Conservation (phyloP, 1,140 invertebrate genomes). For the Lethrus apterus region DNA sequence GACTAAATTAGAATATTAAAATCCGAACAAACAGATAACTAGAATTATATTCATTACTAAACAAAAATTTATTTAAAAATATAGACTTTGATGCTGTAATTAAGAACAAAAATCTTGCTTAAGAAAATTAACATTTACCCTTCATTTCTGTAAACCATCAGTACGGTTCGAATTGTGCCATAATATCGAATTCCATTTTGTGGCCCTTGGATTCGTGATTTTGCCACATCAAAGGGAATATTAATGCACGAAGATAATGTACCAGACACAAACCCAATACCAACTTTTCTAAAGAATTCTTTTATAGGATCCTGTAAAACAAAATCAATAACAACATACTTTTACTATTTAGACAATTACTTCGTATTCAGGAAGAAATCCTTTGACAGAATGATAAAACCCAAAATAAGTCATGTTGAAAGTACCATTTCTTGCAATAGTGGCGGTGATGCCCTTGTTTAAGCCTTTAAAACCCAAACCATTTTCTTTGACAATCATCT, state of each 20-base stretch:
- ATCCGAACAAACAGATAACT: too few species aligned
- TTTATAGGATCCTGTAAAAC: conserved; percentile 54
- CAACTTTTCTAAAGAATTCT: conserved; percentile 64
- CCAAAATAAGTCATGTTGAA: conserved; percentile 94
- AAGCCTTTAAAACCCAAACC: conserved; percentile 72
- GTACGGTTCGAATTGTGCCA: conserved; percentile 65
- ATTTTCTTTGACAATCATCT: conserved; percentile 64
- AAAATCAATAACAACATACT: not conserved
- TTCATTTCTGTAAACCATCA: conserved; percentile 75
- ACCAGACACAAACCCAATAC: conserved; percentile 78
- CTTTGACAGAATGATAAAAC: conserved; percentile 87
- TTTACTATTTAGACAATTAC: conserved; percentile 34
- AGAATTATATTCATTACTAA: too few species aligned
- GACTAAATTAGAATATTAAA: too few species aligned
- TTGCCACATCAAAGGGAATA: conserved; percentile 94
- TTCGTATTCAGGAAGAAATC: conserved; percentile 59
- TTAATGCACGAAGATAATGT: conserved; percentile 78
- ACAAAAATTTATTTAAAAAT: too few species aligned
- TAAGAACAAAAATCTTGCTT: too few species aligned
- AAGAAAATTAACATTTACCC: conserved; percentile 51
- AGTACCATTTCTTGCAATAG: conserved; percentile 76
- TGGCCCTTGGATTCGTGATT: conserved; percentile 88
- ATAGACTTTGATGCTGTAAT: too few species aligned
- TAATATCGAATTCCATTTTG: conserved; percentile 75
- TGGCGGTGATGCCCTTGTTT: conserved; percentile 83